Base-by-base conservation (phyloP, 2,113 vertebrate species). In the Pogona vitticeps region DNA sequence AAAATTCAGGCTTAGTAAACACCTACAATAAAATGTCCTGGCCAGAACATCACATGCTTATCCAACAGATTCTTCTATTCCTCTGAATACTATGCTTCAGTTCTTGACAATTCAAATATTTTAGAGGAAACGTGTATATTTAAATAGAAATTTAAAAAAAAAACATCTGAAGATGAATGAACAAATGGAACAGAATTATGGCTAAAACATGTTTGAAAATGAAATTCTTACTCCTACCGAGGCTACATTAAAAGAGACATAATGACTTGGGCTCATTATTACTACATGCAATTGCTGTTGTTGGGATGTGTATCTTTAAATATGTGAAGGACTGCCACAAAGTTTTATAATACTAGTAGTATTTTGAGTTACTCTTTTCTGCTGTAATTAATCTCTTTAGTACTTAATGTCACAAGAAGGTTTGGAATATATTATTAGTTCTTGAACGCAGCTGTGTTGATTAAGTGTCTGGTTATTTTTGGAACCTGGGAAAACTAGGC, bases 401-500 rank as follows among this genome's bases (percentile, higher is more conserved):
- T 84, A 18, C 0, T 91, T 88, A 83, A 59, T 91, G 90, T 91
- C 88, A 71, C 56, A 83, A 86, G 88, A 93, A 90, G 52, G 58
- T 88, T 89, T 81, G 78, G 82, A 81, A 82, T 88, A 88, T 94
- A 89, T 92, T 89, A 92, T 93, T 93, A 91, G 84, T 82, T 70
- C 79, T 87, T 83, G 86, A 89, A 72, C 72, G 90, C 92, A 88
- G 73, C 83, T 76, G 18, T 84, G 86, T 89, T 90, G 91, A 90
- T 90, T 88, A 93, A 93, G 89, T 83, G 71, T 36, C 15, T 93
- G 75, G 84, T 91, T 94, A 92, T 94, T 96, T 92, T 87, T 56
- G 85, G 67, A 92, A 92, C 79, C 76, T 90, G 89, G 89, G 93
- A 94, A 95, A 94, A 84, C 56, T 88, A 95, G 73, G 89, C 75